Evolutionary conservation across 2,797 vertebrate genomes (phyloP).

Genomic region (Benthosema pterotum): DNA sequence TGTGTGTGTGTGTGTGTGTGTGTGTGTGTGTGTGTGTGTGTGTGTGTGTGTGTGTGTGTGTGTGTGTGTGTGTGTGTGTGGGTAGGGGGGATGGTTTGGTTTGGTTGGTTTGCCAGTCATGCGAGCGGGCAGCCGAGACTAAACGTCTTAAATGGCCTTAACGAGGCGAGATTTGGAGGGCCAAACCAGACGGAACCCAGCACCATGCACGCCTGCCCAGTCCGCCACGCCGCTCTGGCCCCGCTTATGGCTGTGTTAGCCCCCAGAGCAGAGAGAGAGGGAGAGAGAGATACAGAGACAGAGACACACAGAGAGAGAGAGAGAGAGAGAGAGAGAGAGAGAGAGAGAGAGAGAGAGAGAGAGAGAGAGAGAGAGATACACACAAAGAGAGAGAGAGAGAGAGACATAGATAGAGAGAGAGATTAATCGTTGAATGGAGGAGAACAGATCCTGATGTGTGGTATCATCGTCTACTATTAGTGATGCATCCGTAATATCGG

Average conservation of each 20-base stretch:
- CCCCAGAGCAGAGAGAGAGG: conserved; percentile 34
- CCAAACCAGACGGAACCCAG: conserved; percentile 69
- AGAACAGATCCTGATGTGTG: too few species aligned
- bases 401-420: too few species aligned
- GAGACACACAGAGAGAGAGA: conserved; percentile 35
- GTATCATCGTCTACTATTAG: too few species aligned
- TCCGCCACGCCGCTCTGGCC: neutral
- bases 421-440: too few species aligned
- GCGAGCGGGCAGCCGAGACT: conserved; percentile 72
- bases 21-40: conserved; percentile 40
- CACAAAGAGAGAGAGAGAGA: too few species aligned
- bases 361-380: too few species aligned
- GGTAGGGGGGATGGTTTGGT: conserved; percentile 17
- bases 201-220: conserved; percentile 53
- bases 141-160: conserved; percentile 68
- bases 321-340: conserved; percentile 24
- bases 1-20: conserved; percentile 30
- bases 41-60: conserved; percentile 22
- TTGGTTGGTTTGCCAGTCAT: conserved; percentile 71
- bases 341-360: too few species aligned
- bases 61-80: conserved; percentile 22
- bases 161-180: conserved; percentile 67
- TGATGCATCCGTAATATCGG: too few species aligned
- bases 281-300: conserved; percentile 48
- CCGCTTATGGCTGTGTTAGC: conserved; percentile 43